Base-by-base conservation (phyloP, 2,888 invertebrate species). In the Synanthedon vespiformis region DNA sequence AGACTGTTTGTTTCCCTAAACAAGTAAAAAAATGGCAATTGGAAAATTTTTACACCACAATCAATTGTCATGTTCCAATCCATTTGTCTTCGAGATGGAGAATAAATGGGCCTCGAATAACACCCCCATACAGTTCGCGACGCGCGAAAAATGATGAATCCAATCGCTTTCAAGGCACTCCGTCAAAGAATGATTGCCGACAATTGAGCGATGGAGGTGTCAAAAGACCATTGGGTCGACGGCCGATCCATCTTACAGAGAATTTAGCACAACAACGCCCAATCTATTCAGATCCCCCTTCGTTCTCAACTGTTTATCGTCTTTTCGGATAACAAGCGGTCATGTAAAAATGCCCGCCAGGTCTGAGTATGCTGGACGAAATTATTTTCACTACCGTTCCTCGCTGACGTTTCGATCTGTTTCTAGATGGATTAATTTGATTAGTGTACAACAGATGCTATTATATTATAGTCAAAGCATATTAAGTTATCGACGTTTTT, bases 341-440 rank as follows among this genome's bases (percentile, higher is more conserved):
- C 34, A 10, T 34, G 34, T 34, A 34, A 34, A 34, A 34, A 10
- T 34, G 8, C 34, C 10, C 34, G 34, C 34, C 47, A 53, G 74
- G 6, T 66, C 77, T 64, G 59, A 50, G 40, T 52, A 55, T 18
- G 52, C 53, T 72, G 77, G 77, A 51, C 75, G 77, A 81, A 84
- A 84, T 84, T 80, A 81, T 85, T 82, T 84, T 80, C 80, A 78
- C 74, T 77, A 76, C 75, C 73, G 72, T 77, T 72, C 72, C 74
- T 69, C 68, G 61, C 77, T 85, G 86, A 83, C 86, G 80, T 85
- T 87, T 85, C 86, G 86, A 86, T 87, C 78, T 79, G 79, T 72
- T 77, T 72, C 75, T 75, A 84, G 85, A 87, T 87, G 86, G 86
- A 86, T 87, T 85, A 84, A 86, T 85, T 83, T 84, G 85, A 87